These are phyloP conservation scores for Erythrocercus mccallii DNA, from an alignment of 2,113 vertebrate genomes.

Conservation along the genomic window DNA sequence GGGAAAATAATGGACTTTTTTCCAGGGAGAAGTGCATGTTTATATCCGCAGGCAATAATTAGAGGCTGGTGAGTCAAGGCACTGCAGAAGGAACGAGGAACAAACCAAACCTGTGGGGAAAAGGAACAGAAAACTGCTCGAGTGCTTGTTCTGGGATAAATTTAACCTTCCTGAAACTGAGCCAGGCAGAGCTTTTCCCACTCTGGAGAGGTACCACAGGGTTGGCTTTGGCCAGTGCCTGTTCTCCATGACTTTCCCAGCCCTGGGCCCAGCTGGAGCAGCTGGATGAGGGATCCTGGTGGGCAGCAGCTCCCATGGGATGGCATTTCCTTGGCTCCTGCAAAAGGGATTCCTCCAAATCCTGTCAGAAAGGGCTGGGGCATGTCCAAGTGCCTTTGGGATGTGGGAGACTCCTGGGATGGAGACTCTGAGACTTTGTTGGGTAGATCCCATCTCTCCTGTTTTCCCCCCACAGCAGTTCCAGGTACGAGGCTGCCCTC, in stretches of 20 bases:
- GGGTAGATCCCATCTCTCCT: not conserved
- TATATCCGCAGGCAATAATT: slow-evolving; percentile 42
- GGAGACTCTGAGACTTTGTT: rapidly evolving
- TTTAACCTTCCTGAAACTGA: not conserved
- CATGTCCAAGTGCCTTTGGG: rapidly evolving
- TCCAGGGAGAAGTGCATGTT: slow-evolving; percentile 9
- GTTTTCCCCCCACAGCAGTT: rapidly evolving
- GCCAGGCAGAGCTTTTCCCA: not conserved
- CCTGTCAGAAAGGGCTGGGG: not conserved
- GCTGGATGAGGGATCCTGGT: not conserved
- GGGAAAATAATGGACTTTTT: not conserved
- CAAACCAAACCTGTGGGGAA: not conserved
- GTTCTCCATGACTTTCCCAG: rapidly evolving
- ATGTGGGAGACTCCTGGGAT: not conserved
- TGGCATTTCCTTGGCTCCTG: not conserved
- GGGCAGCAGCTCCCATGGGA: not conserved
- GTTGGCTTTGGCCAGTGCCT: not conserved
- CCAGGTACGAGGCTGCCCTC: not conserved
- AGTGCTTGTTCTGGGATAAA: not conserved
- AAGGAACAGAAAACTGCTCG: not conserved
- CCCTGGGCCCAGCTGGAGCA: not conserved
- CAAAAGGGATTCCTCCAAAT: not conserved
- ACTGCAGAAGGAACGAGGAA: not conserved
- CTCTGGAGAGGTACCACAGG: not conserved
- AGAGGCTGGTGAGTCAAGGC: slow-evolving; percentile 35